These are phyloP conservation scores for Temnothorax nylanderi DNA, from an alignment of 1,140 invertebrate genomes.

Conservation along the genomic window DNA sequence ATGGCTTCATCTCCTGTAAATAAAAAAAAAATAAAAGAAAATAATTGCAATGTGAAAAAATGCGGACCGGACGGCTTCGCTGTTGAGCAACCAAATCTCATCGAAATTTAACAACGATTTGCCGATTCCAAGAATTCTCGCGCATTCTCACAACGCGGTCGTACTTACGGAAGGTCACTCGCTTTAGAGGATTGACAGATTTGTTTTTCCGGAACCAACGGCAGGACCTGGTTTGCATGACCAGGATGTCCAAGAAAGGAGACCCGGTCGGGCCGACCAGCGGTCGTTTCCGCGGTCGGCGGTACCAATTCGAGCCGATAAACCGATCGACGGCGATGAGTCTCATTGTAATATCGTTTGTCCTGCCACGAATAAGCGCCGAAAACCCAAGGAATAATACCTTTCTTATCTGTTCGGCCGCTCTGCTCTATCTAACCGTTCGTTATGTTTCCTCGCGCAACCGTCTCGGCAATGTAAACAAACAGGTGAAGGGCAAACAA, in stretches of 20 bases:
- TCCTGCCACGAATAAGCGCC: not conserved
- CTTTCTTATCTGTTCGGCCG: not conserved
- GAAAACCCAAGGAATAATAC: not conserved
- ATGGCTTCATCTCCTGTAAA: slow-evolving; percentile 84
- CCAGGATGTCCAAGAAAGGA: slow-evolving; percentile 78
- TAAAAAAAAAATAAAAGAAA: slow-evolving; percentile 37
- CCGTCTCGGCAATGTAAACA: slow-evolving; percentile 38
- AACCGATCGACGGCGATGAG: slow-evolving; percentile 30
- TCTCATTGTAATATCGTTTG: slow-evolving; percentile 62
- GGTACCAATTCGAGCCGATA: slow-evolving; percentile 74
- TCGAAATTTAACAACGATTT: not conserved
- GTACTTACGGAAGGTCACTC: slow-evolving; percentile 79
- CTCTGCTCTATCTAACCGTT: not conserved
- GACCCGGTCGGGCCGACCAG: slow-evolving; percentile 82
- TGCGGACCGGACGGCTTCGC: not conserved
- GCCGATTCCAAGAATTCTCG: not conserved
- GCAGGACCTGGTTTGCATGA: slow-evolving; percentile 75
- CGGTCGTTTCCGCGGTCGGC: slow-evolving; percentile 78
- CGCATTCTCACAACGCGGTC: not conserved
- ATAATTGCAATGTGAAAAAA: not conserved
- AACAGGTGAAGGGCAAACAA: slow-evolving; percentile 45
- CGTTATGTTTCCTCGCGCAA: slow-evolving; percentile 18
- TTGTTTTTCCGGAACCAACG: slow-evolving; percentile 78
- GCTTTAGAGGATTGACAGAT: slow-evolving; percentile 69
- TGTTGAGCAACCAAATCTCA: not conserved